Evolutionary conservation across 2,888 invertebrate species (phyloP), one percentile per base, ranked within the genome.

Genomic region (Pomacea canaliculata): DNA sequence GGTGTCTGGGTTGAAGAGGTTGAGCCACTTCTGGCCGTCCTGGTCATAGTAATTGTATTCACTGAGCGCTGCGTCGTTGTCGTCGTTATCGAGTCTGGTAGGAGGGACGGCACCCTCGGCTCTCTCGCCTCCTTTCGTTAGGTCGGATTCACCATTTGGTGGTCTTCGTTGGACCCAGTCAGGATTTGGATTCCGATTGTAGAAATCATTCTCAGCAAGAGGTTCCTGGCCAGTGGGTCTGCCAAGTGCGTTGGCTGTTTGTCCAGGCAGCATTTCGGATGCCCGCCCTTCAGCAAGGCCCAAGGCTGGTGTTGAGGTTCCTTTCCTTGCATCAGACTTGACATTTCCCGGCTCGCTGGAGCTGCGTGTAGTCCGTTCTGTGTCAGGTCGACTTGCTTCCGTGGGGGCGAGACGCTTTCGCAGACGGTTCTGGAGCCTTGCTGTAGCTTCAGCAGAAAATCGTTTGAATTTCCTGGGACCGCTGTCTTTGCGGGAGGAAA

Each of bases 381-480:
- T 23, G 7, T 8, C n/a, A 23, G 48, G 63, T 8, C 16, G 73
- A 56, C 27, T 7, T 13, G 7, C 23, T 37, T 8, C 46, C 46
- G 19, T 48, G 46, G 9, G 37, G 37, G 37, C 37, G 37, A 37
- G 37, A 37, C 74, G 60, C n/a, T 74, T 74, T n/a, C 49, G 62
- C 7, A 69, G 68, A 16, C 74, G 37, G 48, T 69, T 74, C 62
- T 62, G 37, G 23, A 74, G 62, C 48, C 74, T 68, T 0, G 69
- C 74, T 9, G 49, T 49, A 37, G 51, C 74, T 51, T 60, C 63
- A 23, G 74, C 68, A 27, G 69, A 74, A 59, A 74, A 74, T 10
- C 69, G 68, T 48, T 74, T 74, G 27, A 69, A 46, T 49, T 74
- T 74, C n/a, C 60, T 48, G 3, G 49, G 68, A 5, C 23, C 69